Conservation (phyloP, 2,888 invertebrate species). For the Drosophila melanosoma region DNA sequence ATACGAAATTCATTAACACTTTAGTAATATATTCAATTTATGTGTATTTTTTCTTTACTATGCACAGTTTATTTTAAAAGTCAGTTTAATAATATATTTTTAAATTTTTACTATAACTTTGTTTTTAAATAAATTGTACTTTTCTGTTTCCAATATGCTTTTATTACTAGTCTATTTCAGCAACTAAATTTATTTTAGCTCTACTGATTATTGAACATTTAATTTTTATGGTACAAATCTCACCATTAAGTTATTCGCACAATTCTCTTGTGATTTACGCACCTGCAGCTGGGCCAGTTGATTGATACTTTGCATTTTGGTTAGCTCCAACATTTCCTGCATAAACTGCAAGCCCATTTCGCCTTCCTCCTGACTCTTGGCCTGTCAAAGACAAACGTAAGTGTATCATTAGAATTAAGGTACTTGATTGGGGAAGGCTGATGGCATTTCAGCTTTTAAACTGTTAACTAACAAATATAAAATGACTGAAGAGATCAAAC, state of each 20-base stretch:
- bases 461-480: neutral
- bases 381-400: slow-evolving; percentile 86
- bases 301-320: slow-evolving; percentile 88
- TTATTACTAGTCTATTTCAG: neutral
- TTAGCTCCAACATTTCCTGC: slow-evolving; percentile 98
- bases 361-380: slow-evolving; percentile 93
- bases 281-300: slow-evolving; percentile 84
- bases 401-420: neutral
- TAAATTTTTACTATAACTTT: neutral
- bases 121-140: neutral
- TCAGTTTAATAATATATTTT: neutral
- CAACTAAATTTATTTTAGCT: neutral
- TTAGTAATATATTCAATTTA: neutral
- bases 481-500: slow-evolving; percentile 21
- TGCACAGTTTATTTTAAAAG: neutral
- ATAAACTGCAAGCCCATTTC: slow-evolving; percentile 97
- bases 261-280: slow-evolving; percentile 44
- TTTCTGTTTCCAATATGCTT: neutral
- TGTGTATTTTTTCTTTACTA: neutral
- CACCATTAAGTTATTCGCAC: slow-evolving; percentile 29
- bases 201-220: neutral
- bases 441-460: neutral
- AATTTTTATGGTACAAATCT: neutral
- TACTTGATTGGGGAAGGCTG: neutral
- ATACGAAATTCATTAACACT: neutral